Percentiles rank a stretch among this genome's conserved stretches.
Evolutionary conservation across 2,888 invertebrate species (phyloP).

Genomic region (Acronicta aceris): DNA sequence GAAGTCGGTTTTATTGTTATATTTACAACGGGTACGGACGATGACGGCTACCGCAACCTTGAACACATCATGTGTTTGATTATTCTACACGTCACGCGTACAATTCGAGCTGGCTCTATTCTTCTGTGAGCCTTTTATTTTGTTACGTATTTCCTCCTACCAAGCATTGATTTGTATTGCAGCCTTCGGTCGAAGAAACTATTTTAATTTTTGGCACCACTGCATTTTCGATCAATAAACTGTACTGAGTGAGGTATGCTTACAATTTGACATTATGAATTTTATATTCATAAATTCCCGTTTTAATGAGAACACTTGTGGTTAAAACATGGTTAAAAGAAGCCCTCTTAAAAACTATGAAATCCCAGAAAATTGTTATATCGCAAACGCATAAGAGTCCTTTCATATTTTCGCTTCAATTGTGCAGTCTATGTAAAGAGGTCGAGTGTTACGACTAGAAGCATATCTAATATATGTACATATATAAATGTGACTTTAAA

Average conservation of each 20-base stretch:
- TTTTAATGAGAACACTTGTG: background rate
- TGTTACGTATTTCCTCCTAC: slow-evolving; percentile 7
- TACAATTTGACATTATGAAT: background rate
- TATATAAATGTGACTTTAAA: slow-evolving; percentile 15
- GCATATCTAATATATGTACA: slow-evolving; percentile 6
- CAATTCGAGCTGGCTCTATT: slow-evolving; percentile 74
- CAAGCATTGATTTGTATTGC: slow-evolving; percentile 6
- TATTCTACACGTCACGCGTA: slow-evolving; percentile 77
- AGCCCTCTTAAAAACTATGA: no score
- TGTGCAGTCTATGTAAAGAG: slow-evolving; percentile 20
- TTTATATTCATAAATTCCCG: background rate
- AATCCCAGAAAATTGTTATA: no score
- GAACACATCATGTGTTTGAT: slow-evolving; percentile 82
- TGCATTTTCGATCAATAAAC: background rate
- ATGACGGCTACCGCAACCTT: slow-evolving; percentile 82
- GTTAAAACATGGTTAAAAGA: no score
- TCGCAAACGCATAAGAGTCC: background rate
- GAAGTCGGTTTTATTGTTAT: slow-evolving; percentile 74
- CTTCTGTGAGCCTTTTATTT: slow-evolving; percentile 49
- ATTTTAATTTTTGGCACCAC: slow-evolving; percentile 15
- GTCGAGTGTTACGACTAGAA: slow-evolving; percentile 13
- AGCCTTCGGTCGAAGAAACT: background rate
- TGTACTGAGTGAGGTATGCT: background rate
- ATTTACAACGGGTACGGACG: slow-evolving; percentile 75
- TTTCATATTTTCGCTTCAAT: slow-evolving; percentile 10